A percentile compares a stretch with the other conserved stretches of the same genome.
phyloP scores from a whole-genome alignment of 2,888 invertebrate genomes.

The Ommatoiulus sabulosus region DNA sequence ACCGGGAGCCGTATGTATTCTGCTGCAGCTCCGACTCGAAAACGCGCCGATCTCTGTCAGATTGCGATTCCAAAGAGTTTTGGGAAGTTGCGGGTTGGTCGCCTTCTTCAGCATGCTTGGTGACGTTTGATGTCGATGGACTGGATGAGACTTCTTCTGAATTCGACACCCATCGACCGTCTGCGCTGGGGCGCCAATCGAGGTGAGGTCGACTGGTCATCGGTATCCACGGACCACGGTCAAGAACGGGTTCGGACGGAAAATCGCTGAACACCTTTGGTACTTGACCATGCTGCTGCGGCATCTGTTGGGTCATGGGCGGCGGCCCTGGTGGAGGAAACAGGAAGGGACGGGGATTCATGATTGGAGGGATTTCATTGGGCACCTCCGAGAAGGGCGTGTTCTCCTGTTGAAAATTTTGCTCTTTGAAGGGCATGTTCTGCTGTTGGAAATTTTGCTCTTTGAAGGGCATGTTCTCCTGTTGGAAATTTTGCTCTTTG shows the following conservation, averaged over 20 bases:
- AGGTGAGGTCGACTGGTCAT: constrained; percentile 16
- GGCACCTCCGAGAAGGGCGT: background rate
- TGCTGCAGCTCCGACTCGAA: background rate
- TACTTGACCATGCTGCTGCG: background rate
- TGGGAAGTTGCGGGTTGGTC: background rate
- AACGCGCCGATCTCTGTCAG: background rate
- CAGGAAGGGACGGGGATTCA: background rate
- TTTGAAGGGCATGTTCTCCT: too few relatives aligned
- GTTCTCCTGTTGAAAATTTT: background rate
- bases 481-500: too few relatives aligned
- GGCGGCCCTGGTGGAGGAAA: background rate
- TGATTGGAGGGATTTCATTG: background rate
- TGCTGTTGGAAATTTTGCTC: too few relatives aligned
- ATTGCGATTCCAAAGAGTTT: background rate
- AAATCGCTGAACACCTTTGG: constrained; percentile 52
- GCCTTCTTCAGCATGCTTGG: background rate
- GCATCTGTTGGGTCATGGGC: background rate
- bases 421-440: too few relatives aligned
- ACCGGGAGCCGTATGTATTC: background rate
- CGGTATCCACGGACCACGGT: constrained; percentile 41
- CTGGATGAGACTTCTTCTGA: constrained; percentile 9
- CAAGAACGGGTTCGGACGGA: constrained; percentile 2
- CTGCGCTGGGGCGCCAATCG: constrained; percentile 7
- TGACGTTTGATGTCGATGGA: background rate
- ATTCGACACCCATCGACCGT: background rate